A percentile compares a stretch with the other conserved stretches of the same genome.
These are phyloP conservation scores for Falco cherrug DNA, from an alignment of 2,797 vertebrate species.

Conservation along the genomic window DNA sequence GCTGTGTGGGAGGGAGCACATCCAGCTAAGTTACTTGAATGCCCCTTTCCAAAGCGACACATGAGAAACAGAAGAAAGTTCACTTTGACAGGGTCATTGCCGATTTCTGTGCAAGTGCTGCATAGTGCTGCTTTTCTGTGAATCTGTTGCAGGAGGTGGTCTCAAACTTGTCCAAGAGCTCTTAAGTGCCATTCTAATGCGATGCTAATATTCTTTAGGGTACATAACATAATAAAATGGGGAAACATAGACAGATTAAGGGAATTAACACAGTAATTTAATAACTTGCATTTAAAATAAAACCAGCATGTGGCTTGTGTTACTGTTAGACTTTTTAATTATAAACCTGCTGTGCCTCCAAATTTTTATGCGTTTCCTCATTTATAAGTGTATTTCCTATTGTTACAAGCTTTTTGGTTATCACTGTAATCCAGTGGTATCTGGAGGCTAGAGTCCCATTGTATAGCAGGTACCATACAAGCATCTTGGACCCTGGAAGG, in stretches of 20 bases:
- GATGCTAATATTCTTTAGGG: neutral
- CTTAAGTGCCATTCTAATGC: neutral
- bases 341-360: slow-evolving; percentile 27
- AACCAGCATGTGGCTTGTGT: slow-evolving; percentile 24
- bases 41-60: neutral
- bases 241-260: neutral
- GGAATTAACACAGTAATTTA: slow-evolving; percentile 46
- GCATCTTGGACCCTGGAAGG: neutral
- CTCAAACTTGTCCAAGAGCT: neutral
- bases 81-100: neutral
- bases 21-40: neutral
- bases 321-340: slow-evolving; percentile 45
- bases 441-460: neutral
- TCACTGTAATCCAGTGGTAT: neutral
- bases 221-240: neutral
- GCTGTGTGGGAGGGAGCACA: neutral
- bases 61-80: neutral
- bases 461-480: neutral
- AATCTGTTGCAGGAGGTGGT: neutral
- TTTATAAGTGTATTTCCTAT: slow-evolving; percentile 1
- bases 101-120: neutral
- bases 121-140: neutral
- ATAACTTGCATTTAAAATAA: slow-evolving; percentile 45
- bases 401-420: neutral
- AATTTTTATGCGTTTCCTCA: neutral